Conservation (phyloP, 2,797 vertebrate genomes). For the Rhinichthys osculus region DNA sequence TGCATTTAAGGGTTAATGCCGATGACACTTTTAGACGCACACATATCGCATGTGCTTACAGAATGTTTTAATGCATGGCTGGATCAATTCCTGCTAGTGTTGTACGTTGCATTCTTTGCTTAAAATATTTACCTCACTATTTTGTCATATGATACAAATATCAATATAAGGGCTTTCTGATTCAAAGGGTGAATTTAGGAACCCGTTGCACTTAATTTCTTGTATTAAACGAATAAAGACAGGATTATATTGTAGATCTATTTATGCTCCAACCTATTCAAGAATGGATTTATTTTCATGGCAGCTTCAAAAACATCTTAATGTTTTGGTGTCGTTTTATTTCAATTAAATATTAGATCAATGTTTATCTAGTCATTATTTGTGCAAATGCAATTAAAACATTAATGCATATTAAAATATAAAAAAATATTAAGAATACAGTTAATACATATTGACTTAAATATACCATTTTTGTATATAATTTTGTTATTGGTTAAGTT, state of each 20-base stretch:
- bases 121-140: not conserved
- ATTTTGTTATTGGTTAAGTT: not conserved
- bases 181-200: not conserved
- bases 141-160: slow-evolving; percentile 1
- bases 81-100: not conserved
- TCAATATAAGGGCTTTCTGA: not conserved
- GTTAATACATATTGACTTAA: not conserved
- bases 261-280: not conserved
- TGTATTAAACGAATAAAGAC: not conserved
- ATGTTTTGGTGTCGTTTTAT: not conserved
- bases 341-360: not conserved
- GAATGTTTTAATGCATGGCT: slow-evolving; percentile 13
- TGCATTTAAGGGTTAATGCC: not conserved
- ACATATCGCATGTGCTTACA: slow-evolving; percentile 1
- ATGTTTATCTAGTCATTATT: not conserved
- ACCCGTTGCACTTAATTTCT: not conserved
- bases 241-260: not conserved
- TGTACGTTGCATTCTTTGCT: not conserved
- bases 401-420: too few species aligned
- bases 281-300: not conserved
- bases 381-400: not conserved
- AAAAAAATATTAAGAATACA: not conserved
- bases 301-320: not conserved
- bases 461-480: not conserved
- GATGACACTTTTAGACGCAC: not conserved